Evolutionary conservation across 2,888 invertebrate species (phyloP).

Genomic region (Pyrgus malvae): DNA sequence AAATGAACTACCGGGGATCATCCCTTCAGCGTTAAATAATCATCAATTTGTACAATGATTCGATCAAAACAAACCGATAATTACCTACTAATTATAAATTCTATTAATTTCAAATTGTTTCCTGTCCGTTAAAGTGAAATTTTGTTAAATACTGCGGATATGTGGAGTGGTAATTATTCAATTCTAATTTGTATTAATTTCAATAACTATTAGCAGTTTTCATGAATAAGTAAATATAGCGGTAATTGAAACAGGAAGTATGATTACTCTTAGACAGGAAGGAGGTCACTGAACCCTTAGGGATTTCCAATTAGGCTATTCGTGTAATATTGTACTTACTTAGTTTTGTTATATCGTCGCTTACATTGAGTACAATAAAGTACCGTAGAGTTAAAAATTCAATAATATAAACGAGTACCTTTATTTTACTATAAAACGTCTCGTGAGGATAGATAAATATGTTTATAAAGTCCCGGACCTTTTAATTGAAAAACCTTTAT

Average conservation of each 20-base stretch:
- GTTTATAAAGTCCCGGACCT: too few species aligned
- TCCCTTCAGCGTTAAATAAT: constrained; percentile 59
- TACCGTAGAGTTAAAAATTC: too few species aligned
- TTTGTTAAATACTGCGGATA: background rate
- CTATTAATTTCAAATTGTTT: constrained; percentile 17
- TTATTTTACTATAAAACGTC: too few species aligned
- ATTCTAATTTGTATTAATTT: constrained; percentile 1
- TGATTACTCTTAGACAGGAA: background rate
- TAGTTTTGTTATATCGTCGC: too few species aligned
- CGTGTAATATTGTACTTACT: too few species aligned
- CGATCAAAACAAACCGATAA: constrained; percentile 25
- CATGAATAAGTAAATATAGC: background rate
- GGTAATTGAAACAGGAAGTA: background rate
- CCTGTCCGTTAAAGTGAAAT: constrained; percentile 14
- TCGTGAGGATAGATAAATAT: too few species aligned
- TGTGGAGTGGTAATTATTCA: background rate
- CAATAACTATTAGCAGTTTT: background rate
- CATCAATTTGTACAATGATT: constrained; percentile 36
- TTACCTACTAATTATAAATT: constrained; percentile 26
- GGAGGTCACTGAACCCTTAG: too few species aligned
- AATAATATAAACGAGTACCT: too few species aligned
- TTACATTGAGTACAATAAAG: too few species aligned
- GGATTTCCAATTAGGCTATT: too few species aligned
- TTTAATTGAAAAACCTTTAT: too few species aligned
- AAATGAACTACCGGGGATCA: constrained; percentile 61